Percentiles rank a stretch among this genome's conserved stretches.
These are phyloP conservation scores for Harlomillsia oculata DNA, from an alignment of 1,140 invertebrate species.

Conservation along the genomic window DNA sequence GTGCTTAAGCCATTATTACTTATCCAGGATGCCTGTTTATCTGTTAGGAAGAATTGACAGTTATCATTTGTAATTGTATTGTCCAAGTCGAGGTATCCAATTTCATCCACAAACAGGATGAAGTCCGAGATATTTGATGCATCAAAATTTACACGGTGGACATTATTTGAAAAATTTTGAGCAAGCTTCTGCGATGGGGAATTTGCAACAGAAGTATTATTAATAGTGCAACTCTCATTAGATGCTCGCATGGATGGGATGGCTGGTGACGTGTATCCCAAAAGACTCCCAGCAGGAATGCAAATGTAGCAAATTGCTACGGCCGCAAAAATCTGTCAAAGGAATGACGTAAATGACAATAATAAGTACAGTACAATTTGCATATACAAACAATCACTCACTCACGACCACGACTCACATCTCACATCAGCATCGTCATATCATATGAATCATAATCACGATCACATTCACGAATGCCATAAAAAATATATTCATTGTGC, in stretches of 20 bases:
- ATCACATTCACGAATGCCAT: too few species aligned
- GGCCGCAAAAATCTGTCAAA: constrained; percentile 14
- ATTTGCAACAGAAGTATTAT: neutral
- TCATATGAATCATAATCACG: too few species aligned
- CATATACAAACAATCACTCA: too few species aligned
- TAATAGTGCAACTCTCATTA: neutral
- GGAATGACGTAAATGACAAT: too few species aligned
- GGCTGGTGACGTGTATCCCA: constrained; percentile 26
- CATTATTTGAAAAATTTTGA: neutral
- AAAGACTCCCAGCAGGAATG: constrained; percentile 23
- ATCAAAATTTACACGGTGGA: neutral
- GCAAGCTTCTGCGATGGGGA: neutral
- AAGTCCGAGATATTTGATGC: neutral
- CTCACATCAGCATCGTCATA: too few species aligned
- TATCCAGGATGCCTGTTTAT: constrained; percentile 17
- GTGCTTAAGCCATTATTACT: neutral
- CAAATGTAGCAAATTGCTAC: constrained; percentile 23
- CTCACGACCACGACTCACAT: too few species aligned
- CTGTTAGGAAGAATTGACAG: too few species aligned
- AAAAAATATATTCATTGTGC: too few species aligned
- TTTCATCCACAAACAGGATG: neutral
- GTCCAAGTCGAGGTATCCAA: neutral
- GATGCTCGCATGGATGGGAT: constrained; percentile 18
- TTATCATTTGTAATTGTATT: too few species aligned
- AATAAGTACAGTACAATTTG: too few species aligned